These are phyloP conservation scores for Poicephalus meyeri DNA, from an alignment of 2,113 vertebrate genomes.

Conservation along the genomic window DNA sequence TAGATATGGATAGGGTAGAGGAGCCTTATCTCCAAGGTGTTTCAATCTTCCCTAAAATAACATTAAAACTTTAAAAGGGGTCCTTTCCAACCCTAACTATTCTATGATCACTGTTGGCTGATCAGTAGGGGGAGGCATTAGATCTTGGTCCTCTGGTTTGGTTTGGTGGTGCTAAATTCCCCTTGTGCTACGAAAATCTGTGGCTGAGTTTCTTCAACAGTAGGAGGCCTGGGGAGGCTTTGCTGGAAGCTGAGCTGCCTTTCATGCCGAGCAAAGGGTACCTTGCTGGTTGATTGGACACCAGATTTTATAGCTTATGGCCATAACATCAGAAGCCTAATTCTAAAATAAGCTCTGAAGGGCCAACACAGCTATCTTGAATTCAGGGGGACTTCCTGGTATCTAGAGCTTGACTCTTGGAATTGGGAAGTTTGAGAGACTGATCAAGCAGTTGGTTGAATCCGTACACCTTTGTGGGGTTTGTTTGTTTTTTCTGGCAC, in stretches of 20 bases:
- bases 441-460: not conserved
- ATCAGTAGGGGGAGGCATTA: not conserved
- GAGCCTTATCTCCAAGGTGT: not conserved
- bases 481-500: not conserved
- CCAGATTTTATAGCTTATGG: not conserved
- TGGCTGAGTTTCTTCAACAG: not conserved
- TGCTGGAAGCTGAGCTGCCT: not conserved
- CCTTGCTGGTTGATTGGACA: not conserved
- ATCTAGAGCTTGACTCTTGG: not conserved
- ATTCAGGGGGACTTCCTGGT: not conserved
- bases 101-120: not conserved
- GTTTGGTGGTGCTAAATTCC: not conserved
- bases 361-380: not conserved
- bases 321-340: not conserved
- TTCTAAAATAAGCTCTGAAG: not conserved
- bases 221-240: not conserved
- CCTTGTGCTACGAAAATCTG: not conserved
- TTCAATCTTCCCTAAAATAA: not conserved
- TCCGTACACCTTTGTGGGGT: not conserved
- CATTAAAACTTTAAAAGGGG: not conserved
- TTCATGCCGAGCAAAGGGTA: rapidly evolving
- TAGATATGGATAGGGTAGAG: not conserved
- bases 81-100: not conserved
- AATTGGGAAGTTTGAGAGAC: not conserved
- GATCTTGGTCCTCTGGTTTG: not conserved